Percentiles rank a stretch among this genome's conserved stretches.
Conservation (phyloP, 2,113 vertebrate genomes). For the Myxocyprinus asiaticus region DNA sequence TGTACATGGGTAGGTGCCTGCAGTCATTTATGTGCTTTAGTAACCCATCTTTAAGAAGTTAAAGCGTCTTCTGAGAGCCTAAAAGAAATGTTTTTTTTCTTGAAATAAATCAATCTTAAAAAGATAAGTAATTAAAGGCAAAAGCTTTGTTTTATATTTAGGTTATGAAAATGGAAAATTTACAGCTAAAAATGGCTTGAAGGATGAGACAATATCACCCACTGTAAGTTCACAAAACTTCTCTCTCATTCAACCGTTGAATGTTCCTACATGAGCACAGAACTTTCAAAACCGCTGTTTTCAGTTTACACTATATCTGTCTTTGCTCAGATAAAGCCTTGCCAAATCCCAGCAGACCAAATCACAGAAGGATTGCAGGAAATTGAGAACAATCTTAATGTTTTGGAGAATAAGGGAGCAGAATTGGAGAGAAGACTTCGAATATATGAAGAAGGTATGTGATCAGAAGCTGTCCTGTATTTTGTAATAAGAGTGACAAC, state of each 20-base stretch:
- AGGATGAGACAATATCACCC: constrained; percentile 69
- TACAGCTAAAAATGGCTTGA: constrained; percentile 67
- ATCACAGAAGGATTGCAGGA: constrained; percentile 81
- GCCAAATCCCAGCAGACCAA: constrained; percentile 75
- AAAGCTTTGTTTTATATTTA: constrained; percentile 59
- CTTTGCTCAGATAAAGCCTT: constrained; percentile 67
- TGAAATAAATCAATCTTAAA: too few species aligned
- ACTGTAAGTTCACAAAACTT: constrained; percentile 65
- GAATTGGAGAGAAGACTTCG: constrained; percentile 88
- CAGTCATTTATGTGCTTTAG: too few species aligned
- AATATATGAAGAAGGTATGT: constrained; percentile 84
- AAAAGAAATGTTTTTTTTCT: too few species aligned
- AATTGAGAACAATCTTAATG: constrained; percentile 82
- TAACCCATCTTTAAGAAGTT: too few species aligned
- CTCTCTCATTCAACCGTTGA: too few species aligned
- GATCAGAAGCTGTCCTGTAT: not conserved
- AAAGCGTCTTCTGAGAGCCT: too few species aligned
- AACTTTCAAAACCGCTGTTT: constrained; percentile 26
- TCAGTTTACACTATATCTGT: not conserved
- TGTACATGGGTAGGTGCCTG: too few species aligned
- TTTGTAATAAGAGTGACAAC: not conserved
- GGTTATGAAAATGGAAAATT: constrained; percentile 71
- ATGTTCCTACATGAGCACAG: too few species aligned
- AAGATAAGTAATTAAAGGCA: too few species aligned
- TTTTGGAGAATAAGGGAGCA: constrained; percentile 85